Evolutionary conservation across 1,140 invertebrate species (phyloP).

Genomic region (roundworm (Caenorhabditis elegans)): DNA sequence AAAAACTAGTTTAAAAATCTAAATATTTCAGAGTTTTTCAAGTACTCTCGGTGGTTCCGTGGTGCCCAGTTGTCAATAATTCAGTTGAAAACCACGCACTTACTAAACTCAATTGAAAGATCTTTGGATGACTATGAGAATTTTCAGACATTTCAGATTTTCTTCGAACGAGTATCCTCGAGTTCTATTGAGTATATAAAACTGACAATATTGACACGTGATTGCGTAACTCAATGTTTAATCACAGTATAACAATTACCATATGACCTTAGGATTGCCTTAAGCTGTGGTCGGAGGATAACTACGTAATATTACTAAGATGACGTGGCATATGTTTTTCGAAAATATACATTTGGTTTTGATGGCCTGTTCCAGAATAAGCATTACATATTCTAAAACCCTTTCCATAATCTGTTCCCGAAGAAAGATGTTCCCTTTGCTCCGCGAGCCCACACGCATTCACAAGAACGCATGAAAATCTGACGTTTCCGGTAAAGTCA

Average conservation of each 20-base stretch:
- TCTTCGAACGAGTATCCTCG: too few species aligned
- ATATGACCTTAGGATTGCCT: background rate
- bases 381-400: background rate
- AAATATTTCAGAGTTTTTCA: background rate
- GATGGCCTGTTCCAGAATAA: too few species aligned
- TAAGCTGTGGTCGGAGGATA: too few species aligned
- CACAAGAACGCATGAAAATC: background rate
- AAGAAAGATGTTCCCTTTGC: background rate
- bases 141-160: background rate
- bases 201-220: background rate
- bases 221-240: slow-evolving; percentile 3
- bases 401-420: background rate
- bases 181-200: too few species aligned
- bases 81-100: background rate
- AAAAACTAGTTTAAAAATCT: background rate
- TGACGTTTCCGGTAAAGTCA: slow-evolving; percentile 4
- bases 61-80: background rate
- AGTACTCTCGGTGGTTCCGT: background rate
- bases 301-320: too few species aligned
- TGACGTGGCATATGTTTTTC: too few species aligned
- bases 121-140: background rate
- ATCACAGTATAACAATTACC: background rate
- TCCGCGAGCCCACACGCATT: background rate
- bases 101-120: background rate
- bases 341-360: too few species aligned